Conservation (phyloP, 2,113 vertebrate genomes). For the Syngnathus floridae region DNA sequence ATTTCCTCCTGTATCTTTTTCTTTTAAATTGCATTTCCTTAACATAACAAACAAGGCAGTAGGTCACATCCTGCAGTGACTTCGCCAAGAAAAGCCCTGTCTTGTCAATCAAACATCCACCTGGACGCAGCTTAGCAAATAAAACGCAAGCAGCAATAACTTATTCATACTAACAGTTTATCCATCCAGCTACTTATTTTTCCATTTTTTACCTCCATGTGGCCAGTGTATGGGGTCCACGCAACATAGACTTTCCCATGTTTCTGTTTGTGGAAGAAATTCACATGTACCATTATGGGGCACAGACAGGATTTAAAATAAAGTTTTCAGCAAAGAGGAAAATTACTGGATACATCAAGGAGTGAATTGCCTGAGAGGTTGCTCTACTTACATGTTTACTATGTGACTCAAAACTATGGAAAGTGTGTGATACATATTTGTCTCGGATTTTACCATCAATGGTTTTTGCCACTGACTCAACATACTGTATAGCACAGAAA, state of each 20-base stretch:
- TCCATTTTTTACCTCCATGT: slow-evolving; percentile 46
- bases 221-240: slow-evolving; percentile 47
- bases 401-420: slow-evolving; percentile 3
- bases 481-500: background rate
- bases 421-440: background rate
- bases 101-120: slow-evolving; percentile 54
- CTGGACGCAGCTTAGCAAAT: slow-evolving; percentile 56
- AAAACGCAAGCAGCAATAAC: slow-evolving; percentile 44
- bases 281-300: slow-evolving; percentile 42
- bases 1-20: slow-evolving; percentile 18
- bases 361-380: slow-evolving; percentile 23
- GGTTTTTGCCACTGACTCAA: background rate
- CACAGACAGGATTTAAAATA: slow-evolving; percentile 22
- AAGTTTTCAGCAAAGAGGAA: slow-evolving; percentile 41
- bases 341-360: slow-evolving; percentile 43
- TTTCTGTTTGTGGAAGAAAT: slow-evolving; percentile 62
- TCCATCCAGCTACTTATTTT: slow-evolving; percentile 36
- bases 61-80: slow-evolving; percentile 21
- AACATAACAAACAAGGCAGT: slow-evolving; percentile 36
- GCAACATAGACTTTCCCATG: slow-evolving; percentile 57
- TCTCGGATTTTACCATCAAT: background rate
- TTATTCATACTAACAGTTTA: slow-evolving; percentile 56
- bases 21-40: slow-evolving; percentile 26
- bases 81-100: slow-evolving; percentile 44
- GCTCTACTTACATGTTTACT: background rate